phyloP scores from a whole-genome alignment of 1,140 invertebrate genomes.

The Drosophila orosa region DNA sequence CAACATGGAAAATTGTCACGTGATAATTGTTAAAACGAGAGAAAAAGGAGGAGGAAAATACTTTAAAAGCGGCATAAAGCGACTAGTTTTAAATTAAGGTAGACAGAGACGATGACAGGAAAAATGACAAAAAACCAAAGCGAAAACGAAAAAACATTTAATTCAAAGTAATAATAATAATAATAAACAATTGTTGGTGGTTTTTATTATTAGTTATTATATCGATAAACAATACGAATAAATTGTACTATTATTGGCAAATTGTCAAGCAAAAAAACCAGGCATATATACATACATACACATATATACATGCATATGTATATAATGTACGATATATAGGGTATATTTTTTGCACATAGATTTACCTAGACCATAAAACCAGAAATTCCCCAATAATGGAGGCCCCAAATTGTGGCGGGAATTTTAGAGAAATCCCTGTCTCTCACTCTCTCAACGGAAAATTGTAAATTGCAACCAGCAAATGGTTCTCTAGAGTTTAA shows the following conservation, averaged over 20 bases:
- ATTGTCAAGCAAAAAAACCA: slow-evolving; percentile 62
- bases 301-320: slow-evolving; percentile 64
- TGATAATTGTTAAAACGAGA: slow-evolving; percentile 74
- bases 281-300: slow-evolving; percentile 51
- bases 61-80: slow-evolving; percentile 62
- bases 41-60: slow-evolving; percentile 29
- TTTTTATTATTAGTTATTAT: slow-evolving; percentile 77
- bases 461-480: slow-evolving; percentile 64
- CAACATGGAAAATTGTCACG: slow-evolving; percentile 76
- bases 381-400: slow-evolving; percentile 32
- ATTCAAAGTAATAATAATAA: slow-evolving; percentile 49
- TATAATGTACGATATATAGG: slow-evolving; percentile 81
- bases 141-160: slow-evolving; percentile 17
- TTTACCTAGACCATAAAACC: slow-evolving; percentile 71
- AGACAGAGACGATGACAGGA: slow-evolving; percentile 49
- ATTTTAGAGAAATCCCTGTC: slow-evolving; percentile 22
- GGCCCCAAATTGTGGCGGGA: slow-evolving; percentile 40
- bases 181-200: slow-evolving; percentile 69
- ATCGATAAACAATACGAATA: slow-evolving; percentile 44
- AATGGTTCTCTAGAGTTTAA: slow-evolving; percentile 55
- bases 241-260: slow-evolving; percentile 75
- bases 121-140: slow-evolving; percentile 41
- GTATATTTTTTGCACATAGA: slow-evolving; percentile 82
- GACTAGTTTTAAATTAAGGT: slow-evolving; percentile 76
- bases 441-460: slow-evolving; percentile 11